Percentiles rank a stretch among this genome's conserved stretches.
Conservation (phyloP, 2,888 invertebrate species). For the Dicyrtomina minuta region DNA sequence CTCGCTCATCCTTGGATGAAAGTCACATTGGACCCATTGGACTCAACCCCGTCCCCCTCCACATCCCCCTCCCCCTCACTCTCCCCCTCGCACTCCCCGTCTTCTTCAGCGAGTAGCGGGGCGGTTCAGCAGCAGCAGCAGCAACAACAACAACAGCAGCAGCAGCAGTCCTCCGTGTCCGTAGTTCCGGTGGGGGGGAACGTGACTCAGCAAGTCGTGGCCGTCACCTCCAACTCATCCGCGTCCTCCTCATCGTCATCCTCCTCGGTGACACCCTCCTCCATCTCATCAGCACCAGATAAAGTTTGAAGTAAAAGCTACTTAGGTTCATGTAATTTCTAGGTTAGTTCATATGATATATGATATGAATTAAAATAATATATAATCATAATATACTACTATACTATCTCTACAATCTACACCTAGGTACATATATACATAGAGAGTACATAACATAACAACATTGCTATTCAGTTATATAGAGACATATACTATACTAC, state of each 20-base stretch:
- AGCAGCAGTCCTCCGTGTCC: slow-evolving; percentile 19
- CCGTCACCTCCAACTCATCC: neutral
- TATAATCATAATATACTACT: neutral
- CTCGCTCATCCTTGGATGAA: slow-evolving; percentile 61
- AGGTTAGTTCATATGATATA: too few species aligned
- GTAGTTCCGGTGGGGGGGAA: neutral
- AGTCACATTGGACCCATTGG: slow-evolving; percentile 52
- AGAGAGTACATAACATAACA: too few species aligned
- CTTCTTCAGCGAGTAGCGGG: slow-evolving; percentile 47
- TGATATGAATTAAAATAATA: slow-evolving; percentile 1
- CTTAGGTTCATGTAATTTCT: slow-evolving; percentile 10
- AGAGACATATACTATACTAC: too few species aligned
- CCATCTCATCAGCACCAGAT: slow-evolving; percentile 8
- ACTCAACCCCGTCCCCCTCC: slow-evolving; percentile 49
- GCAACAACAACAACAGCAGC: slow-evolving; percentile 10
- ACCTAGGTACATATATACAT: too few species aligned
- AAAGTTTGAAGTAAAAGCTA: slow-evolving; percentile 28
- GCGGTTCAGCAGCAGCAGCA: slow-evolving; percentile 12
- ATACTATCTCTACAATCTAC: too few species aligned
- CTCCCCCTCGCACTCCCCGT: slow-evolving; percentile 50
- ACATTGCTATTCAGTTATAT: too few species aligned
- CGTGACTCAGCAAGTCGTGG: neutral
- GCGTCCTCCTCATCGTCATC: neutral
- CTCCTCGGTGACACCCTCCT: slow-evolving; percentile 7
- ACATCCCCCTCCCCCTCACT: slow-evolving; percentile 50